Percentiles rank a stretch among this genome's conserved stretches.
These are phyloP conservation scores for Terrapene triunguis DNA, from an alignment of 2,113 vertebrate species.

Conservation along the genomic window DNA sequence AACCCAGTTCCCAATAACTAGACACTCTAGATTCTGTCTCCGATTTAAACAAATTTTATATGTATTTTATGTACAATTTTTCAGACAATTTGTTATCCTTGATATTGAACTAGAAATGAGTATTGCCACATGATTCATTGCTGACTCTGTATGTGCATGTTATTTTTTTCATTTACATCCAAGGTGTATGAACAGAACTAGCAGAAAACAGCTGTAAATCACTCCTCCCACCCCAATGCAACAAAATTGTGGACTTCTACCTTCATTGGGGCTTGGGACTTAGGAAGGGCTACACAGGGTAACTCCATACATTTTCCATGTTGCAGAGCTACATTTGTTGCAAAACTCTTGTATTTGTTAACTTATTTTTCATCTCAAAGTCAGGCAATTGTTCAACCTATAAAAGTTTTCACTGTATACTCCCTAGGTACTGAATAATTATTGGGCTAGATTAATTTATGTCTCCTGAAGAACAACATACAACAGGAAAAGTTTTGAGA, in stretches of 20 bases:
- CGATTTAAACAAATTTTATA: not conserved
- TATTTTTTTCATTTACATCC: not conserved
- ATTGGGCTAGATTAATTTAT: not conserved
- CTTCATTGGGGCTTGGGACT: not conserved
- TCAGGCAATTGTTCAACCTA: not conserved
- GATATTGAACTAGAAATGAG: not conserved
- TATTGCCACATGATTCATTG: not conserved
- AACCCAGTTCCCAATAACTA: not conserved
- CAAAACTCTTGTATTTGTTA: not conserved
- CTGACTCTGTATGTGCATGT: not conserved
- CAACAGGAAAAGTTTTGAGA: not conserved
- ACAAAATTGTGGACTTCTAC: not conserved
- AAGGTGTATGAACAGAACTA: not conserved
- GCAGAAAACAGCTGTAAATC: not conserved
- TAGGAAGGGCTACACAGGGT: not conserved
- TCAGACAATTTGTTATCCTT: not conserved
- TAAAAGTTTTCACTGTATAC: not conserved
- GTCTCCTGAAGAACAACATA: not conserved
- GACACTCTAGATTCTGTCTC: not conserved
- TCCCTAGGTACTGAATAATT: not conserved
- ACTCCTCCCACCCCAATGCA: not conserved
- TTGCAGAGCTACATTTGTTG: not conserved
- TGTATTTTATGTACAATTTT: not conserved
- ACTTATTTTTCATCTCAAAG: slow-evolving; percentile 12
- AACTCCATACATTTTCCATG: not conserved